Evolutionary conservation across 2,888 invertebrate genomes (phyloP), one percentile per base, ranked within the genome.

Genomic region (Lasiommata megera): DNA sequence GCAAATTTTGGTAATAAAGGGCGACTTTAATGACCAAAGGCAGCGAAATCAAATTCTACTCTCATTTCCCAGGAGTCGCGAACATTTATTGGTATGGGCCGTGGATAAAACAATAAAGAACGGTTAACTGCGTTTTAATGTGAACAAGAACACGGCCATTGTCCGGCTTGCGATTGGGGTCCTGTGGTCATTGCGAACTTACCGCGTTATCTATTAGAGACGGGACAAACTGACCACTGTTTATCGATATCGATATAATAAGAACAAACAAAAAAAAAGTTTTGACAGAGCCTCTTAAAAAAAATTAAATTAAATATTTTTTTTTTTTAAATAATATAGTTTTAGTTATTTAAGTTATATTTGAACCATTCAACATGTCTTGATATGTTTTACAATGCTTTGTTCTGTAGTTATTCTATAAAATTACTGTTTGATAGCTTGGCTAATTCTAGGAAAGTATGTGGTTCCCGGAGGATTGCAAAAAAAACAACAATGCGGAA

Each of bases 31-130:
- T 87, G 81, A 79, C 73, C 76, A 77, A 73, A 51, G 60, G 62
- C 54, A 69, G 70, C 69, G 67, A 75, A 80, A 79, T 82, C 79
- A 79, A 79, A 78, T 77, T 76, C 77, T 67, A 70, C 73, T 73
- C 78, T 77, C 76, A 78, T 84, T 86, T 87, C 84, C 87, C 87
- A 86, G 82, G 82, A 81, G 82, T 72, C 77, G 79, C 73, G 82
- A 81, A 85, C 88, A 83, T 87, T 88, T 88, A 88, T 87, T 81
- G 84, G 84, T 70, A 69, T 67, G 74, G 72, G 74, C 71, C 74
- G 78, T 76, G 83, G 82, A 87, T 89, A 82, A 88, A 89, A 90
- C 88, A 89, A 90, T 90, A 89, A 89, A 89, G 88, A 88, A 88
- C 84, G 84, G 82, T 84, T 88, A 89, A 89, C 85, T 82, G 89